Evolutionary conservation across 2,888 invertebrate genomes (phyloP), one percentile per base, ranked within the genome.

Genomic region (Timema cristinae): DNA sequence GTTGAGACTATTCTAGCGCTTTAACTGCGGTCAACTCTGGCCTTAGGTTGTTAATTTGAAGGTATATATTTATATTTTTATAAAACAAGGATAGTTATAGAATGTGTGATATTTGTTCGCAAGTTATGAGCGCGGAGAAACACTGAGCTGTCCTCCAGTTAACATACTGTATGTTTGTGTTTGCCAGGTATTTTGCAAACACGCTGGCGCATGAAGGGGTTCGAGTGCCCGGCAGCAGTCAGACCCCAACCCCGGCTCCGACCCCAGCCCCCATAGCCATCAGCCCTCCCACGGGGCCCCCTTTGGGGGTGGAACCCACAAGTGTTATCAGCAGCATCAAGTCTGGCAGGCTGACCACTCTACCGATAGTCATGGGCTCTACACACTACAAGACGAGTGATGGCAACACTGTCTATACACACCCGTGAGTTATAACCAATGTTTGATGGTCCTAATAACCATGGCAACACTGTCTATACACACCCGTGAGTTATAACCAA

Each of bases 201-300:
- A 84, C 85, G 49, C 80, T 85, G 70, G 83, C 84, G 8, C 83
- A 83, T 77, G 32, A 84, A 84, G 76, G 84, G 84, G 76, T 82
- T 81, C 63, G 78, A 66, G 77, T 80, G 75, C 79, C 81, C 67
- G 50, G 77, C 80, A 68, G 77, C 78, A 66, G 78, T 79, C 73
- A 74, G 69, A 72, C 80, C 72, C 74, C 75, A n/a, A 73, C 74
- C 50, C 56, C 68, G 66, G 71, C 56, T 47, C 68, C 68, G 66
- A 67, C 74, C 50, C 52, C 76, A 59, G 68, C 75, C 73, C 50
- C 75, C 56, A 70, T 71, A 74, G 68, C 76, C 66, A 66, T 71
- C 73, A 52, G 54, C 11, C 54, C 54, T 11, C 54, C 11, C 54
- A 11, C 54, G 67, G 66, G 59, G 68, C 73, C 68, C 71, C 69